phyloP scores from a whole-genome alignment of 1,140 invertebrate genomes.

The Danaus melanippus region DNA sequence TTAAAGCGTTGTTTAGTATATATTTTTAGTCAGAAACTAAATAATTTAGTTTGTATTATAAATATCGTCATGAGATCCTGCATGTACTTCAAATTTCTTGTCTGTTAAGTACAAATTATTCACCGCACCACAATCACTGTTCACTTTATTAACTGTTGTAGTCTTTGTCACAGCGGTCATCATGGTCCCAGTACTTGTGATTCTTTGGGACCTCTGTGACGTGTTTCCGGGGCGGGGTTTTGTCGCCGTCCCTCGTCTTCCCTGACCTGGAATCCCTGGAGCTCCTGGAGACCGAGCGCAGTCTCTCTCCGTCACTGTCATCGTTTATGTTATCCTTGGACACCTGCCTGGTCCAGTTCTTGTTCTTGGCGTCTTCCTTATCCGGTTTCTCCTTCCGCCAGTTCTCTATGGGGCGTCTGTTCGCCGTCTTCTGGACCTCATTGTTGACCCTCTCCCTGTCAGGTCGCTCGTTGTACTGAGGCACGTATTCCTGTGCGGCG shows the following conservation, averaged over 20 bases:
- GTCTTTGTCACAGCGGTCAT: slow-evolving; percentile 67
- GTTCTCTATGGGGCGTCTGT: slow-evolving; percentile 41
- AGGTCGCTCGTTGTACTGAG: slow-evolving; percentile 25
- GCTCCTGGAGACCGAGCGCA: slow-evolving; percentile 31
- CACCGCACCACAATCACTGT: slow-evolving; percentile 8
- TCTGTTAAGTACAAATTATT: neutral
- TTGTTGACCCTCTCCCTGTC: slow-evolving; percentile 40
- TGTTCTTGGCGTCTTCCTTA: slow-evolving; percentile 48
- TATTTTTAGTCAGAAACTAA: too few species aligned
- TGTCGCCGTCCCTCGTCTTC: slow-evolving; percentile 19
- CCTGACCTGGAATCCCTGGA: slow-evolving; percentile 25
- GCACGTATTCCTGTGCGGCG: slow-evolving; percentile 35
- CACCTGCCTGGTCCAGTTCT: slow-evolving; percentile 40
- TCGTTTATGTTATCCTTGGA: slow-evolving; percentile 52
- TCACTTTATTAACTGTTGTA: slow-evolving; percentile 59
- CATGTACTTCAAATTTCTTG: too few species aligned
- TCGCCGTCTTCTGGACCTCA: slow-evolving; percentile 45
- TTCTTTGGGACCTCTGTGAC: slow-evolving; percentile 61
- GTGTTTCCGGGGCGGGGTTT: slow-evolving; percentile 53
- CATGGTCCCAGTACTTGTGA: slow-evolving; percentile 69
- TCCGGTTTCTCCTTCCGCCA: slow-evolving; percentile 53
- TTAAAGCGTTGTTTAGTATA: too few species aligned
- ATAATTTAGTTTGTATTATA: too few species aligned
- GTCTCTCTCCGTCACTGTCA: slow-evolving; percentile 35
- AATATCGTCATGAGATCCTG: too few species aligned